Evolutionary conservation across 2,113 vertebrate genomes (phyloP).

Genomic region (Peromyscus leucopus): DNA sequence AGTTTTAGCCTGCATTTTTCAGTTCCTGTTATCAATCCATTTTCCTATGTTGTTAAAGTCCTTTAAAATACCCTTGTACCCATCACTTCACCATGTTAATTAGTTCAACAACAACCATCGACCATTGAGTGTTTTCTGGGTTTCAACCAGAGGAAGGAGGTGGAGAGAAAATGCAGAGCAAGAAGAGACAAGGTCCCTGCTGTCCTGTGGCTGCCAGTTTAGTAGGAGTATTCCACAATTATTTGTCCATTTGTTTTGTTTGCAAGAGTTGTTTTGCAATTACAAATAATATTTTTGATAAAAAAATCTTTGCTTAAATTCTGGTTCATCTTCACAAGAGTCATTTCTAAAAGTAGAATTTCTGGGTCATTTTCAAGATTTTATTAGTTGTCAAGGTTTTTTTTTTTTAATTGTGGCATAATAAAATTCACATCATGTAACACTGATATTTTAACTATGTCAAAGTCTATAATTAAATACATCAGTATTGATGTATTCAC

Average conservation of each 20-base stretch:
- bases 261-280: constrained; percentile 32
- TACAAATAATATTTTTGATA: background rate
- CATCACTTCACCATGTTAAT: constrained; percentile 39
- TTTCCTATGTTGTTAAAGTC: constrained; percentile 54
- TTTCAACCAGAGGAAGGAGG: background rate
- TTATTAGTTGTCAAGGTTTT: background rate
- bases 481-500: background rate
- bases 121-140: background rate
- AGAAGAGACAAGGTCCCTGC: background rate
- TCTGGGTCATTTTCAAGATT: background rate
- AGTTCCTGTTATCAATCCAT: constrained; percentile 18
- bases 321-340: constrained; percentile 11
- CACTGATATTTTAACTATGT: background rate
- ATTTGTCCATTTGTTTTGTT: background rate
- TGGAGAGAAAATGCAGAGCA: background rate
- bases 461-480: background rate
- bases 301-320: constrained; percentile 38
- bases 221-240: background rate
- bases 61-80: background rate
- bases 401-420: background rate
- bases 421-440: background rate
- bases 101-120: background rate
- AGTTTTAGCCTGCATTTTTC: constrained; percentile 61
- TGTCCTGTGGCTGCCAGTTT: background rate
- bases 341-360: constrained; percentile 36